Evolutionary conservation across 2,888 invertebrate species (phyloP).

Genomic region (Automeris io): DNA sequence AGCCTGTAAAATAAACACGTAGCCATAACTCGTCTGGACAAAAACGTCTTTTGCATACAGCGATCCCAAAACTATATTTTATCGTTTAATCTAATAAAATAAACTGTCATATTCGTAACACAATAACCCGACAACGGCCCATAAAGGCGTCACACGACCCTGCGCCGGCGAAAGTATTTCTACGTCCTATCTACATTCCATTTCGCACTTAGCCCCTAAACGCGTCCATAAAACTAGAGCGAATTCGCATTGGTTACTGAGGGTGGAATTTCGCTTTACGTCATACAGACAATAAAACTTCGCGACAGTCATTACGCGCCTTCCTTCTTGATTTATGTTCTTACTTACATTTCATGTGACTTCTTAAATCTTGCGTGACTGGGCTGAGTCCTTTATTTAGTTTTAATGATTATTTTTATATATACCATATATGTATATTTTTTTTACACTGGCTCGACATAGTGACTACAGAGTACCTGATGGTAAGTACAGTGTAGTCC

Average conservation of each 20-base stretch:
- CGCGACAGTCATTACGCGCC: conserved; percentile 27
- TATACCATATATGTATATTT: too few species aligned
- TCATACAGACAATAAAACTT: conserved; percentile 40
- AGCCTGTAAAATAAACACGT: not conserved
- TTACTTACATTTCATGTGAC: conserved; percentile 1
- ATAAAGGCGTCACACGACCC: conserved; percentile 25
- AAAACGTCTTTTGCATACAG: conserved; percentile 16
- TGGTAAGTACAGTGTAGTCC: too few species aligned
- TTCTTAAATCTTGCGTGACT: not conserved
- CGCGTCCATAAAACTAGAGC: conserved; percentile 40
- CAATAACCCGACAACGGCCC: conserved; percentile 13
- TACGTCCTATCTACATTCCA: conserved; percentile 33
- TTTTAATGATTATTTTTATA: too few species aligned
- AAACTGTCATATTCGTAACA: conserved; percentile 14
- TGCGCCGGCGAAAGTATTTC: conserved; percentile 24
- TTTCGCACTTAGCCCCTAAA: conserved; percentile 40
- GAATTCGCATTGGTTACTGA: conserved; percentile 18
- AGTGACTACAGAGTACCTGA: too few species aligned
- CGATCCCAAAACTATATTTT: conserved; percentile 10
- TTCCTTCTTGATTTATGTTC: conserved; percentile 30
- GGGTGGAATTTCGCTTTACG: conserved; percentile 24
- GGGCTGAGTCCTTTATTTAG: not conserved
- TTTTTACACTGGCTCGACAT: too few species aligned
- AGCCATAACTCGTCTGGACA: conserved; percentile 4
- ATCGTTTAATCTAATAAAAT: conserved; percentile 13